phyloP scores from a whole-genome alignment of 1,140 invertebrate species.

The Phymorhynchus buccinoides region DNA sequence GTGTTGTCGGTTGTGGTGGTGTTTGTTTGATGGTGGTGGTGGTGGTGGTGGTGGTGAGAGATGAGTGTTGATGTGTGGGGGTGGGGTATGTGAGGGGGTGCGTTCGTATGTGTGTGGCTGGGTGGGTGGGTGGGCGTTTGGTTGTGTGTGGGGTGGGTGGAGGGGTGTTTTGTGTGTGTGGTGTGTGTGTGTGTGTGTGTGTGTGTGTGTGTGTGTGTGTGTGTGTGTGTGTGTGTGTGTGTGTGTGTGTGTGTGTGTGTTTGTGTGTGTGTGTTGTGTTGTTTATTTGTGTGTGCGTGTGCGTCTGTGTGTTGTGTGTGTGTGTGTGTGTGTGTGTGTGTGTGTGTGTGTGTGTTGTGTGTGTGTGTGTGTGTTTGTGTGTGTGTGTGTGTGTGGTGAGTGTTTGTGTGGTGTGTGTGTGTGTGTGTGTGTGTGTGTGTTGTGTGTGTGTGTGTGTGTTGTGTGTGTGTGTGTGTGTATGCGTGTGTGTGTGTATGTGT shows the following conservation, averaged over 20 bases:
- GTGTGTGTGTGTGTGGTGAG: neutral
- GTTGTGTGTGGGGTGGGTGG: neutral
- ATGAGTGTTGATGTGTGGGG: neutral
- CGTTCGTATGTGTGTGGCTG: neutral
- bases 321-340: neutral
- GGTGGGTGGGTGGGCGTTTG: neutral
- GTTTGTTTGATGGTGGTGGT: neutral
- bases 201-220: slow-evolving; percentile 7
- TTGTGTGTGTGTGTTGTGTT: too few relatives aligned
- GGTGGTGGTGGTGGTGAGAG: neutral
- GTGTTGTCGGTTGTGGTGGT: neutral
- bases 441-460: too few relatives aligned
- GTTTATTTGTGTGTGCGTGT: too few relatives aligned
- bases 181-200: neutral
- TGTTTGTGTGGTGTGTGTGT: slow-evolving; percentile 1
- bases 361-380: neutral
- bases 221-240: neutral
- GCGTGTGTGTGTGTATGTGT: neutral
- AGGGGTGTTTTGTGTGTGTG: neutral
- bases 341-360: neutral
- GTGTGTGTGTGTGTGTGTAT: too few relatives aligned
- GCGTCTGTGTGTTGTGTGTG: too few relatives aligned
- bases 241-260: neutral
- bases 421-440: neutral
- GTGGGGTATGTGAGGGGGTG: neutral